phyloP scores from a whole-genome alignment of 2,888 invertebrate genomes.

The Phyllotreta striolata region DNA sequence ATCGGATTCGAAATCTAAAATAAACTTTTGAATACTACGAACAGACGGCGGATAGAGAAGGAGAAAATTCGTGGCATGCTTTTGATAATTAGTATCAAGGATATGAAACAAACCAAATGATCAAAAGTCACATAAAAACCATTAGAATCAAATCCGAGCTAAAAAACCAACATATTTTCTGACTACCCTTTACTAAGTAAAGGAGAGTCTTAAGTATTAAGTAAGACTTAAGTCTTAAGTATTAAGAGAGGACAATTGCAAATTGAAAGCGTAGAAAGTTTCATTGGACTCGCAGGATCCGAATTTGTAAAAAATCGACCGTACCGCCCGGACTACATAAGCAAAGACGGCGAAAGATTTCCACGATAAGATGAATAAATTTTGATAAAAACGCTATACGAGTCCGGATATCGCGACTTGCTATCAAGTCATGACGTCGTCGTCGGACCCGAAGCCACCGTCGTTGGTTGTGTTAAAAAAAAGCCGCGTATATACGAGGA shows the following conservation, averaged over 20 bases:
- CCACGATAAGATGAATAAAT: slow-evolving; percentile 36
- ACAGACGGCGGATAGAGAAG: slow-evolving; percentile 8
- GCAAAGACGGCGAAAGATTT: slow-evolving; percentile 28
- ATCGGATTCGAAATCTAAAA: slow-evolving; percentile 22
- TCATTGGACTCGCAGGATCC: too few relatives aligned
- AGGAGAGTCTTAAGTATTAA: too few relatives aligned
- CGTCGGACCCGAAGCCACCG: slow-evolving; percentile 15
- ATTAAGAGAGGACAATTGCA: too few relatives aligned
- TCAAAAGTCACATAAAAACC: too few relatives aligned
- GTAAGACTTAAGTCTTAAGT: too few relatives aligned
- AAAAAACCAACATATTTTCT: too few relatives aligned
- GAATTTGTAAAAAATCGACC: background rate
- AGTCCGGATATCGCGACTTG: slow-evolving; percentile 34
- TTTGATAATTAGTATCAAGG: slow-evolving; percentile 10
- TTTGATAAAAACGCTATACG: slow-evolving; percentile 35
- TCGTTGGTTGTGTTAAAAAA: slow-evolving; percentile 21
- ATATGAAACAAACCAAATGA: slow-evolving; percentile 5
- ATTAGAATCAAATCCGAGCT: too few relatives aligned
- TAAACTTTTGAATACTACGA: slow-evolving; percentile 25
- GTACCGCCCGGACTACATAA: slow-evolving; percentile 6
- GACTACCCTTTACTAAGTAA: too few relatives aligned
- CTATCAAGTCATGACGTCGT: slow-evolving; percentile 29
- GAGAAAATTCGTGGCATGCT: slow-evolving; percentile 25
- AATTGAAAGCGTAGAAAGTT: too few relatives aligned
- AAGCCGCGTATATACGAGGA: background rate